Percentiles rank a stretch among this genome's conserved stretches.
Evolutionary conservation across 2,888 invertebrate species (phyloP).

Genomic region (Cosmopolites sordidus): DNA sequence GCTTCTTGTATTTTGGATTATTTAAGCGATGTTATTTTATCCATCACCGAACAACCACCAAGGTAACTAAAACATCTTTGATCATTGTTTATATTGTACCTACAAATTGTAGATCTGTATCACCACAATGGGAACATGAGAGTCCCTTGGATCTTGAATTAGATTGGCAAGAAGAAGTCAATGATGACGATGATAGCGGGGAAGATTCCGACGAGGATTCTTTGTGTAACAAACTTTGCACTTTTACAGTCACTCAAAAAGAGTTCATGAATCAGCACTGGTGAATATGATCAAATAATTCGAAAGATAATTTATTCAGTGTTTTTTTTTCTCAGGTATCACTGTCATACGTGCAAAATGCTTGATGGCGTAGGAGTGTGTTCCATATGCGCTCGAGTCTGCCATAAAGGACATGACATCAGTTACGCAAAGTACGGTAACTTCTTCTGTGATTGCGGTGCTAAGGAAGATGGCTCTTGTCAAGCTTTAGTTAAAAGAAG

Average conservation of each 20-base stretch:
- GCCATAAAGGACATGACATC: slow-evolving; percentile 90
- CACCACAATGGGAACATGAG: slow-evolving; percentile 79
- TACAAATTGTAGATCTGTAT: slow-evolving; percentile 52
- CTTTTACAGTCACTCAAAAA: slow-evolving; percentile 87
- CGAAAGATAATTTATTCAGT: no score
- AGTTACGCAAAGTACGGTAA: slow-evolving; percentile 97
- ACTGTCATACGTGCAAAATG: slow-evolving; percentile 99
- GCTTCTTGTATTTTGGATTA: slow-evolving; percentile 82
- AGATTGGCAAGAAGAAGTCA: slow-evolving; percentile 82
- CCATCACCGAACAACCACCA: slow-evolving; percentile 25
- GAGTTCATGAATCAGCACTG: slow-evolving; percentile 98
- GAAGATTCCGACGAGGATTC: slow-evolving; percentile 94
- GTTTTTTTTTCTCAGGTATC: slow-evolving; percentile 68
- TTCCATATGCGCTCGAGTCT: slow-evolving; percentile 91
- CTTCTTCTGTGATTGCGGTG: slow-evolving; percentile 99
- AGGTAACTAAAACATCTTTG: slow-evolving; percentile 12
- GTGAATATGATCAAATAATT: slow-evolving; percentile 58
- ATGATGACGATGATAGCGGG: slow-evolving; percentile 89
- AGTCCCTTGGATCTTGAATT: slow-evolving; percentile 70
- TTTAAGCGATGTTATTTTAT: slow-evolving; percentile 66
- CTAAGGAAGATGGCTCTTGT: slow-evolving; percentile 83
- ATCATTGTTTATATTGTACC: background rate
- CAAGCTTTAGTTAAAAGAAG: slow-evolving; percentile 61
- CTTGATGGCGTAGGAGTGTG: slow-evolving; percentile 97
- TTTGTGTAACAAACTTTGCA: slow-evolving; percentile 87